These are phyloP conservation scores for Zootoca vivipara DNA, from an alignment of 2,113 vertebrate genomes.

Conservation along the genomic window DNA sequence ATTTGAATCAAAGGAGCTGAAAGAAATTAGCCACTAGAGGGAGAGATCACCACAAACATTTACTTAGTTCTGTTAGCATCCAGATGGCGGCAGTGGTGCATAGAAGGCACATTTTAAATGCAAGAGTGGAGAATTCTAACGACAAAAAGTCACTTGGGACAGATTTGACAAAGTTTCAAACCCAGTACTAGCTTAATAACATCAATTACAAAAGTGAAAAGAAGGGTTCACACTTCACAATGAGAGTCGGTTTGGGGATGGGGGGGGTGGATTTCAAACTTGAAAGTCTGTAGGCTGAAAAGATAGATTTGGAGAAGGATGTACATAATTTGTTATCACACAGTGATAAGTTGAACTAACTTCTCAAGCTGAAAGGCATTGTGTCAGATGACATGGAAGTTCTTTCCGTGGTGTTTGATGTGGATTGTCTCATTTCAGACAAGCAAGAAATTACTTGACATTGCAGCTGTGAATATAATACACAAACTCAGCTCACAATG, in stretches of 20 bases:
- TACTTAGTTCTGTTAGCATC: neutral
- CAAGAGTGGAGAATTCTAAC: neutral
- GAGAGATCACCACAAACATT: constrained; percentile 12
- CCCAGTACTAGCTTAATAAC: neutral
- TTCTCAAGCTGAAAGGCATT: neutral
- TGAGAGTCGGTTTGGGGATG: neutral
- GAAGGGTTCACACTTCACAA: neutral
- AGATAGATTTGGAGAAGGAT: neutral
- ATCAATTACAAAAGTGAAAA: neutral
- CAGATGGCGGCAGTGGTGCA: constrained; percentile 6
- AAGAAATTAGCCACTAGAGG: constrained; percentile 24
- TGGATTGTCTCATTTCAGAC: neutral
- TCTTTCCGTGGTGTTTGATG: neutral
- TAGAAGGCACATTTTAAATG: neutral
- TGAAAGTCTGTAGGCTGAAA: neutral
- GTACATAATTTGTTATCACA: neutral
- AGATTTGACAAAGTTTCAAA: neutral
- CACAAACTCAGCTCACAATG: neutral
- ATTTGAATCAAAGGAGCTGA: constrained; percentile 14
- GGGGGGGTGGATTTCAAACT: neutral
- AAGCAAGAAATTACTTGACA: neutral
- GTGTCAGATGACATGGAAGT: neutral
- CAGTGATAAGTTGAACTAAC: neutral
- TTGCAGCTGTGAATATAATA: too few species aligned
- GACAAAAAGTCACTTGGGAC: neutral